Base-by-base conservation (phyloP, 2,888 invertebrate species). In the Eilema sororculum region DNA sequence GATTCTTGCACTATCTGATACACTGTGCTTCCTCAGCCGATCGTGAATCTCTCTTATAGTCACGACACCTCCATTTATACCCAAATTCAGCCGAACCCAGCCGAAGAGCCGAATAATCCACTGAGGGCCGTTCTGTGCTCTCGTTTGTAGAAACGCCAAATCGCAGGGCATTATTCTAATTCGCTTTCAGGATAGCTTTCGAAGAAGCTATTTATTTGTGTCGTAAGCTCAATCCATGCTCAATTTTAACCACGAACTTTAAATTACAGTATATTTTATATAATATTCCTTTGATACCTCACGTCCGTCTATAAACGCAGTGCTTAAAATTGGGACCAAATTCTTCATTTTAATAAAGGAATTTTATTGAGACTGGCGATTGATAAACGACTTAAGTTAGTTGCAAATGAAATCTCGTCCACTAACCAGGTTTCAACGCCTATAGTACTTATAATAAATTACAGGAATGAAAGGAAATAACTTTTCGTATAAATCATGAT, bases 81-180 rank as follows among this genome's bases (percentile, higher is more conserved):
- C 87, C 90, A 93, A 94, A 95, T 93, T 91, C 89, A 87, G 87
- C 77, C 84, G 87, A 90, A 89, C 90, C 91, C 89, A 89, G 85
- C 89, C 89, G 86, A 88, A 90, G 87, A 84, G 87, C 89, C 90
- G 88, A 93, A 92, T 93, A 94, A 93, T 93, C 94, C 95, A 91
- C 93, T 80, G 93, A 93, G 93, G 91, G 91, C 91, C 87, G 90
- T 93, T 94, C 89, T 85, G 87, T 87, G 88, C 87, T 89, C 92
- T 93, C 92, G 93, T 93, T 94, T 93, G 95, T 93, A 91, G 93
- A 92, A 94, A 94, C 88, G 91, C 93, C 91, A 94, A 95, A 95
- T 95, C 93, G 93, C 88, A 90, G 90, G 87, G 90, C 94, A 95
- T 95, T 95, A 95, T 95, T 95, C 94, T 95, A 95, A 95, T 95